A percentile compares a stretch with the other conserved stretches of the same genome.
Conservation (phyloP, 2,113 vertebrate genomes). For the Malurus melanocephalus region DNA sequence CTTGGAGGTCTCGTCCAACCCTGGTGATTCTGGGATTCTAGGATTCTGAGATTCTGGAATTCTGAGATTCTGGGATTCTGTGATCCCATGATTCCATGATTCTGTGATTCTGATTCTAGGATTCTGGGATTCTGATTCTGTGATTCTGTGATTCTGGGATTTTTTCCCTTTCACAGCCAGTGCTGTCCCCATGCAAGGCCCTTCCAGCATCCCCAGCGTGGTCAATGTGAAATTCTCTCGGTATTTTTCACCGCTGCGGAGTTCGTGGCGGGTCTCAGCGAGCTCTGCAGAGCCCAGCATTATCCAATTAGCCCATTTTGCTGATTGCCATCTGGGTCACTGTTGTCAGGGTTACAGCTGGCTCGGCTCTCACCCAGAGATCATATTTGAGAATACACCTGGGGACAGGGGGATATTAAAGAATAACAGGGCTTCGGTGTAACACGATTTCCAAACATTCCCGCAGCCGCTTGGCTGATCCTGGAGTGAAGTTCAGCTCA, state of each 20-base stretch:
- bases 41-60: no score
- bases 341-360: slow-evolving; percentile 36
- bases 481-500: background rate
- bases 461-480: background rate
- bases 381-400: slow-evolving; percentile 17
- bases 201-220: background rate
- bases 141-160: no score
- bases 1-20: no score
- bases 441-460: background rate
- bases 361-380: background rate
- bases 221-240: background rate
- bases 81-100: no score
- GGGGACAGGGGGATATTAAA: background rate
- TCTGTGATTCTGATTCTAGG: no score
- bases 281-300: background rate
- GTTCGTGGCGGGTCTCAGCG: background rate
- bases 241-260: background rate
- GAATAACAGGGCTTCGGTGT: background rate
- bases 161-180: background rate
- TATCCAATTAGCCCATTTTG: slow-evolving; percentile 34
- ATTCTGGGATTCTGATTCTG: no score
- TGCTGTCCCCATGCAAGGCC: background rate
- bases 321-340: slow-evolving; percentile 36
- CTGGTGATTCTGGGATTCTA: no score
- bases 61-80: no score